Base-by-base conservation (phyloP, 2,797 vertebrate species). In the Labeo calbasu region DNA sequence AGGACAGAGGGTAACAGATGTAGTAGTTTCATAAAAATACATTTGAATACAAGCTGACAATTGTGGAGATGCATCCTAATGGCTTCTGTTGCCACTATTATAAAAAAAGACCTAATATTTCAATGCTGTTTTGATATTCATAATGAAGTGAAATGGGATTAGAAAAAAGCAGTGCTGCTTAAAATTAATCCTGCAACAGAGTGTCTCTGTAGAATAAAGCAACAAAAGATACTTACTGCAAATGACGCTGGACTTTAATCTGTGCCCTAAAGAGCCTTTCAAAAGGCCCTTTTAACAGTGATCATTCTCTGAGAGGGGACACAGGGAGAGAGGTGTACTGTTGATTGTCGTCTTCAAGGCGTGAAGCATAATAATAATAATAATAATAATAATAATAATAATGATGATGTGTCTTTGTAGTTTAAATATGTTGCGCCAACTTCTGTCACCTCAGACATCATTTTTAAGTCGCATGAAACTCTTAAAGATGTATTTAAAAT, bases 231-330 rank as follows among this genome's bases (percentile, higher is more conserved):
- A 59, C 59, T 68, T 78, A 79, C 82, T 21, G 57, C 69, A 76
- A 19, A 82, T 28, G 50, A 85, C 65, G 32, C 46, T 69, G 53
- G 81, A 84, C 79, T 81, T 84, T 80, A 86, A 76, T 86, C 73
- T 82, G 77, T 83, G 40, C 65, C 51, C 70, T 3, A 14, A 75
- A 75, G 40, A 71, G 79, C 57, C 57, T 82, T 79, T 85, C 55
- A 82, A 80, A 85, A 23, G 19, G 8, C 14, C 59, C 50, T 80
- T 85, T 65, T n/a, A 46, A 59, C 66, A 75, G 9, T 9, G 12
- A 78, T 43, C 78, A 48, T 15, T 76, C 63, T 57, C 50, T 70
- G 46, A 1, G 48, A 57, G 13, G 9, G 28, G 21, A 66, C 48
- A 81, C 25, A 43, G 75, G 23, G 6, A 50, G 43, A 73, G 28